phyloP scores from a whole-genome alignment of 2,888 invertebrate species.

The Pachliopta kotzebuea region DNA sequence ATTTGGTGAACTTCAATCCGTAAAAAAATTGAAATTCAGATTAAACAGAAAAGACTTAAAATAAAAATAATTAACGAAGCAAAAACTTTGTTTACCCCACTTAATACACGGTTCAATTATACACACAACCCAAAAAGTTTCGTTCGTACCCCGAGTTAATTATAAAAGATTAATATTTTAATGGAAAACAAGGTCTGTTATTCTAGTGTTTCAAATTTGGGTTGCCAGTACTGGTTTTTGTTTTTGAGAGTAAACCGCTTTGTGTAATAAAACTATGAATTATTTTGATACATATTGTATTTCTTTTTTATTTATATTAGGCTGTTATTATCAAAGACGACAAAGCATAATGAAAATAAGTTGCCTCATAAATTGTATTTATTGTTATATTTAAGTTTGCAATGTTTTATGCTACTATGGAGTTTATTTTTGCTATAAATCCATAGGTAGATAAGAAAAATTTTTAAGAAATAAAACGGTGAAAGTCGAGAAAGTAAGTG shows the following conservation, averaged over 20 bases:
- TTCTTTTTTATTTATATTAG: too few relatives aligned
- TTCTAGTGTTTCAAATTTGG: not conserved
- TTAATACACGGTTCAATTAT: not conserved
- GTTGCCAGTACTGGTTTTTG: not conserved
- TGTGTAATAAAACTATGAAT: not conserved
- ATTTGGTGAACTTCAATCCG: too few relatives aligned
- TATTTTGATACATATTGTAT: not conserved
- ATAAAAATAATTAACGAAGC: not conserved
- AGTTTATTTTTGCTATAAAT: not conserved
- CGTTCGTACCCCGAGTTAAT: not conserved
- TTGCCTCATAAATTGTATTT: not conserved
- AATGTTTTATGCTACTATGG: not conserved
- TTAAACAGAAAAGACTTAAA: not conserved
- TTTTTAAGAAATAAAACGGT: not conserved
- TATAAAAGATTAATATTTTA: not conserved
- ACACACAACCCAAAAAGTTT: constrained; percentile 2
- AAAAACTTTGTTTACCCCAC: not conserved
- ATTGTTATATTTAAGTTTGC: not conserved
- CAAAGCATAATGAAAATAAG: not conserved
- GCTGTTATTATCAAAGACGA: not conserved
- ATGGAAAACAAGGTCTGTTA: not conserved
- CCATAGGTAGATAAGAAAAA: not conserved
- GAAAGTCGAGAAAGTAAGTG: constrained; percentile 15
- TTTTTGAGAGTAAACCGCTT: not conserved
- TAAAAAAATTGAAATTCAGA: not conserved